Conservation (phyloP, 2,113 vertebrate species). For the Esox niger region DNA sequence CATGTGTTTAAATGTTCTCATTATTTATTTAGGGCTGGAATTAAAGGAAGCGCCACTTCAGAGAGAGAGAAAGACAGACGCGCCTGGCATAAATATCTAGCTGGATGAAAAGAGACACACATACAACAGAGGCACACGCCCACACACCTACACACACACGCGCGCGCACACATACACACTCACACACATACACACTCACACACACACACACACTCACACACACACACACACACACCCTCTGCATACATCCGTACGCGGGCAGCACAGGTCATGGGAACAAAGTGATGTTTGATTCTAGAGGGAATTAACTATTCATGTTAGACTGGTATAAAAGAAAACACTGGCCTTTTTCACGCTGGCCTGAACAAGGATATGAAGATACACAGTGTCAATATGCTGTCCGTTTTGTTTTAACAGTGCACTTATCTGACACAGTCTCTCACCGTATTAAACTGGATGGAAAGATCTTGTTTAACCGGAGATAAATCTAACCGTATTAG, state of each 20-base stretch:
- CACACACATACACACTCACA: slow-evolving; percentile 28
- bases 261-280: slow-evolving; percentile 50
- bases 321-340: slow-evolving; percentile 39
- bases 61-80: slow-evolving; percentile 73
- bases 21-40: slow-evolving; percentile 98
- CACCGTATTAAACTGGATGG: no score
- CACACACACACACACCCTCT: slow-evolving; percentile 35
- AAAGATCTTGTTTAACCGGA: no score
- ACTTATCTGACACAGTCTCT: slow-evolving; percentile 59
- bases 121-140: slow-evolving; percentile 16
- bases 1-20: slow-evolving; percentile 99
- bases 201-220: slow-evolving; percentile 20
- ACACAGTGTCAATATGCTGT: slow-evolving; percentile 27
- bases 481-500: slow-evolving; percentile 11
- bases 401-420: slow-evolving; percentile 34
- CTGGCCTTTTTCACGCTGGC: slow-evolving; percentile 43
- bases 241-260: slow-evolving; percentile 59
- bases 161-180: slow-evolving; percentile 31
- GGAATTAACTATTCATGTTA: slow-evolving; percentile 61
- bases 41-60: slow-evolving; percentile 93
- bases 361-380: slow-evolving; percentile 43
- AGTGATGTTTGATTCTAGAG: slow-evolving; percentile 51
- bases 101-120: background rate
- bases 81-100: slow-evolving; percentile 87
- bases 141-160: slow-evolving; percentile 20